phyloP scores from a whole-genome alignment of 2,113 vertebrate genomes.

The Psilopogon haemacephalus region DNA sequence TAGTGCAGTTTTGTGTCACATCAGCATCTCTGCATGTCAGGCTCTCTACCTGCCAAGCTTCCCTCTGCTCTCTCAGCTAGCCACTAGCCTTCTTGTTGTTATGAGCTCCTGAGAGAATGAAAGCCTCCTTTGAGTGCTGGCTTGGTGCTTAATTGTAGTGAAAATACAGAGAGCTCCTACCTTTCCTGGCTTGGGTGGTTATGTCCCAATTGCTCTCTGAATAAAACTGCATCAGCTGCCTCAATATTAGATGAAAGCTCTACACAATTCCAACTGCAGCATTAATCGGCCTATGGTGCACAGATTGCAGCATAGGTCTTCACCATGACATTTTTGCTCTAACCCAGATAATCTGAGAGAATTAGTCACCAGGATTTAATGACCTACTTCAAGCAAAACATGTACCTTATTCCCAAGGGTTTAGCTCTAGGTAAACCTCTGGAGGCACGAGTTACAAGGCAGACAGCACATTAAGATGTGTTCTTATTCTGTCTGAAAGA shows the following conservation, averaged over 20 bases:
- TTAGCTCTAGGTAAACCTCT: not conserved
- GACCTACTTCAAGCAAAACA: not conserved
- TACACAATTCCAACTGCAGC: not conserved
- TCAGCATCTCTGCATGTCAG: not conserved
- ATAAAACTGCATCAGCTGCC: not conserved
- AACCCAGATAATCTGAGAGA: not conserved
- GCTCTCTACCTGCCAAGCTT: not conserved
- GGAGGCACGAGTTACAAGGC: not conserved
- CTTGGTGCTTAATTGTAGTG: not conserved
- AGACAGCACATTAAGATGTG: not conserved
- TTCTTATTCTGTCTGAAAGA: not conserved
- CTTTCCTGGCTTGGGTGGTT: not conserved
- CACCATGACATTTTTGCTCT: not conserved
- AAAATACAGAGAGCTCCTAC: not conserved
- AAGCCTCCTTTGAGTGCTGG: not conserved
- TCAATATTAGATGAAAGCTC: not conserved
- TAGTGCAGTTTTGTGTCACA: not conserved
- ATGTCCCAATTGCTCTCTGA: not conserved
- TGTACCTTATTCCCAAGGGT: not conserved
- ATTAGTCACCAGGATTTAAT: not conserved
- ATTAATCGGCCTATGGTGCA: not conserved
- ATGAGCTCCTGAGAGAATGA: not conserved
- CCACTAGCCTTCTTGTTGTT: not conserved
- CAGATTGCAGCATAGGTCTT: not conserved
- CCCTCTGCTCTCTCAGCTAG: not conserved